These are phyloP conservation scores for Typhlichthys eigenmanni DNA, from an alignment of 2,797 vertebrate species.

Conservation along the genomic window DNA sequence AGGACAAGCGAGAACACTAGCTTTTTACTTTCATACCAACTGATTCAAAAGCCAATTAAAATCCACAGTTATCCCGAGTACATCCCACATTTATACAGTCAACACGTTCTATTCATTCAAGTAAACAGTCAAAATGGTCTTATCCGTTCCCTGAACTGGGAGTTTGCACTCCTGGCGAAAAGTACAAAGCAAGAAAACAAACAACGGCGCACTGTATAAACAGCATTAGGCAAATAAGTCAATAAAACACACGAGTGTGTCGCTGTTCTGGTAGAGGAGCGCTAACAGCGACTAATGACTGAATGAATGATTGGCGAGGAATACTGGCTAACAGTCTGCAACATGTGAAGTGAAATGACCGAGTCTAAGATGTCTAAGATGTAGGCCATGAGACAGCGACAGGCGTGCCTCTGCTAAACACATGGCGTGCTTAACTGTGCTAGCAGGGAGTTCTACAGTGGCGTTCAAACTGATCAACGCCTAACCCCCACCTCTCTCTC, in stretches of 20 bases:
- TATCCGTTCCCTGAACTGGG: slow-evolving; percentile 55
- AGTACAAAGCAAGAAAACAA: slow-evolving; percentile 28
- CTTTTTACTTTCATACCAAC: too few relatives aligned
- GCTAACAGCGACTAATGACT: neutral
- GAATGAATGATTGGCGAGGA: neutral
- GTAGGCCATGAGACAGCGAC: slow-evolving; percentile 16
- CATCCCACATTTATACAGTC: too few relatives aligned
- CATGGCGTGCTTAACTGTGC: too few relatives aligned
- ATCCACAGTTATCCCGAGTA: too few relatives aligned
- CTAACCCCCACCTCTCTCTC: slow-evolving; percentile 9
- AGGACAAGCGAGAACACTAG: too few relatives aligned
- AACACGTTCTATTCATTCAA: neutral
- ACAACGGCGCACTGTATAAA: slow-evolving; percentile 41
- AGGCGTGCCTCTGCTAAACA: neutral
- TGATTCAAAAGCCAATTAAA: too few relatives aligned
- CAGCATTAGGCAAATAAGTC: slow-evolving; percentile 45
- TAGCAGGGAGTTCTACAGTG: neutral
- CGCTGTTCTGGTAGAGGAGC: slow-evolving; percentile 8
- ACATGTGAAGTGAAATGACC: neutral
- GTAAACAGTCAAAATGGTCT: slow-evolving; percentile 44
- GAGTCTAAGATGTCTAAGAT: neutral
- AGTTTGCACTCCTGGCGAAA: neutral
- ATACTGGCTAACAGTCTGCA: neutral
- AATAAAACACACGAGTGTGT: slow-evolving; percentile 46
- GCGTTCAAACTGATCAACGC: too few relatives aligned